These are phyloP conservation scores for Cololabis saira DNA, from an alignment of 2,113 vertebrate genomes.

Conservation along the genomic window DNA sequence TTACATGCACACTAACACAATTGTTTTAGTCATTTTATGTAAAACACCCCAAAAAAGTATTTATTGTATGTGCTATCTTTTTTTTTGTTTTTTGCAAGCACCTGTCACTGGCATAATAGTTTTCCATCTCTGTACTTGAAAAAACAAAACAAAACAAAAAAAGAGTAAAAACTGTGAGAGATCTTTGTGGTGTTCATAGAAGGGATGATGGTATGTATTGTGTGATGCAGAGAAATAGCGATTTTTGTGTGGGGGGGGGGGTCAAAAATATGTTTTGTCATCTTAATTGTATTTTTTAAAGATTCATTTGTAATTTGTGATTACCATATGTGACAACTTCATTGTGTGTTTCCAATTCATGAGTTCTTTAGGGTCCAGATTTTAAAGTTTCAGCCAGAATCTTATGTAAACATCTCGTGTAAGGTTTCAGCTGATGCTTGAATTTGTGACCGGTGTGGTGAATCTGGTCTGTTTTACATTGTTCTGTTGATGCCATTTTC, in stretches of 20 bases:
- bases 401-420: background rate
- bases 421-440: slow-evolving; percentile 28
- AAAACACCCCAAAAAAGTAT: slow-evolving; percentile 60
- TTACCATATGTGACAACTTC: slow-evolving; percentile 43
- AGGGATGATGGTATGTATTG: slow-evolving; percentile 10
- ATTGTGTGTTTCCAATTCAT: slow-evolving; percentile 57
- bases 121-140: slow-evolving; percentile 50
- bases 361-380: slow-evolving; percentile 54
- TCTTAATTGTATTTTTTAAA: slow-evolving; percentile 37
- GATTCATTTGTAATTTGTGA: slow-evolving; percentile 59
- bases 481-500: slow-evolving; percentile 46
- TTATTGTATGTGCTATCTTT: slow-evolving; percentile 65
- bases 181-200: slow-evolving; percentile 33
- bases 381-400: slow-evolving; percentile 40
- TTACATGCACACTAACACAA: slow-evolving; percentile 32
- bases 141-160: slow-evolving; percentile 22
- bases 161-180: slow-evolving; percentile 19
- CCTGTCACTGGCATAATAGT: slow-evolving; percentile 53
- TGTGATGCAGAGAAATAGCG: slow-evolving; percentile 27
- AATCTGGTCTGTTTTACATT: slow-evolving; percentile 51
- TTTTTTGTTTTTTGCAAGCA: slow-evolving; percentile 52
- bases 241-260: slow-evolving; percentile 8
- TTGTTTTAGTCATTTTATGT: slow-evolving; percentile 61
- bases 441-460: slow-evolving; percentile 57
- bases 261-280: slow-evolving; percentile 18